Evolutionary conservation across 2,113 vertebrate species (phyloP).

Genomic region (Chrysemys picta): DNA sequence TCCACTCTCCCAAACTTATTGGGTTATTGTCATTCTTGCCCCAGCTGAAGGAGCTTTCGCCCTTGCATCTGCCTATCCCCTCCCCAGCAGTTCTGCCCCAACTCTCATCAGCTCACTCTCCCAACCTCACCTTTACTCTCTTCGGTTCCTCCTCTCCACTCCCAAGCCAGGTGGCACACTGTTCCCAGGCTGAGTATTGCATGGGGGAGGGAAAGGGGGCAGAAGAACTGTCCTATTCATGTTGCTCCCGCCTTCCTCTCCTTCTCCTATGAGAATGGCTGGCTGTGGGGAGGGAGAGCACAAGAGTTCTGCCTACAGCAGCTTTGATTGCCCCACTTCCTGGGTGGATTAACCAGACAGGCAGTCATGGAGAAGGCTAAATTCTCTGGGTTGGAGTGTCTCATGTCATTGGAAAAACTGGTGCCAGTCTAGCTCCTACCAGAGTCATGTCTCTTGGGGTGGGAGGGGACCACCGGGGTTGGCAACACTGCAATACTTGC

Average conservation of each 20-base stretch:
- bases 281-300: neutral
- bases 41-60: too few relatives aligned
- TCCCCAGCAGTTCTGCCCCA: neutral
- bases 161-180: neutral
- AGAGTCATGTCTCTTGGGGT: neutral
- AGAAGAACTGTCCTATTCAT: neutral
- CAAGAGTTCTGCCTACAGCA: neutral
- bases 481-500: neutral
- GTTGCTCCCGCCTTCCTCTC: neutral
- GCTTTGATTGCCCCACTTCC: neutral
- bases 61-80: too few relatives aligned
- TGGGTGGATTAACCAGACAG: neutral
- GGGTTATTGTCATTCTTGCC: neutral
- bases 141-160: too few relatives aligned
- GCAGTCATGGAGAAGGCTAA: neutral
- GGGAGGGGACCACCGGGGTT: neutral
- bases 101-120: neutral
- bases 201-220: neutral
- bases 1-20: neutral
- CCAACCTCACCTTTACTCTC: too few relatives aligned
- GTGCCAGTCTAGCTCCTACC: neutral
- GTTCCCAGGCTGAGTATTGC: neutral
- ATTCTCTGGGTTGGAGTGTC: neutral
- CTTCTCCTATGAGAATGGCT: neutral
- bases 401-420: neutral